phyloP scores from a whole-genome alignment of 2,797 vertebrate genomes.

The Acipenser transmontanus region DNA sequence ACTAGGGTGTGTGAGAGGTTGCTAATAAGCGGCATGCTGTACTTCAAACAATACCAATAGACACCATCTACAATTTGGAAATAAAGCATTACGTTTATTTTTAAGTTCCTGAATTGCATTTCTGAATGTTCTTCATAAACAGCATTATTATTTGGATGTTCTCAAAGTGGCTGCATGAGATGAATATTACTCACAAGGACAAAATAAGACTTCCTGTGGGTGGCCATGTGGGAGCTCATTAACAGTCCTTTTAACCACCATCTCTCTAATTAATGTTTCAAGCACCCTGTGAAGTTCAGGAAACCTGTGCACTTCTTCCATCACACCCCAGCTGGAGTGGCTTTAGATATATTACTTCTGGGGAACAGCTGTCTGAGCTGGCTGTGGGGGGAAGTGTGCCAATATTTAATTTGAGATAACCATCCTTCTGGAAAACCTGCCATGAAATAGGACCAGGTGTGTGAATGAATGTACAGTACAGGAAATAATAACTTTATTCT shows the following conservation, averaged over 20 bases:
- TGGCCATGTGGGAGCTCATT: conserved; percentile 6
- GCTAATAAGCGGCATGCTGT: too few relatives aligned
- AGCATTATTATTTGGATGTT: too few relatives aligned
- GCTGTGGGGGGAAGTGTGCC: conserved; percentile 3
- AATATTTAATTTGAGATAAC: conserved; percentile 10
- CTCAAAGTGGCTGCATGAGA: too few relatives aligned
- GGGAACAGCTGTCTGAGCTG: background rate
- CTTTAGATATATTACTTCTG: background rate
- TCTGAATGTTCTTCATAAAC: too few relatives aligned
- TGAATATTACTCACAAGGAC: background rate
- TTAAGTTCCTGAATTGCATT: too few relatives aligned
- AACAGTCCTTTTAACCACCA: background rate
- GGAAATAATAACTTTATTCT: too few relatives aligned
- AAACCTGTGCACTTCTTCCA: background rate
- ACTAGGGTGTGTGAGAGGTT: too few relatives aligned
- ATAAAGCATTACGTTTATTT: too few relatives aligned
- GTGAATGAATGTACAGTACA: too few relatives aligned
- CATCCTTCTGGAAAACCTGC: background rate
- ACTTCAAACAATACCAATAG: too few relatives aligned
- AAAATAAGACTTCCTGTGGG: background rate
- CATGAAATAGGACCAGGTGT: background rate
- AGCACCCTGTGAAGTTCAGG: background rate
- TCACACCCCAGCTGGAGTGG: background rate
- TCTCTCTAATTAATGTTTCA: background rate
- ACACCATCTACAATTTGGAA: too few relatives aligned